phyloP scores from a whole-genome alignment of 2,797 vertebrate genomes.

The Rhynchonycteris naso region DNA sequence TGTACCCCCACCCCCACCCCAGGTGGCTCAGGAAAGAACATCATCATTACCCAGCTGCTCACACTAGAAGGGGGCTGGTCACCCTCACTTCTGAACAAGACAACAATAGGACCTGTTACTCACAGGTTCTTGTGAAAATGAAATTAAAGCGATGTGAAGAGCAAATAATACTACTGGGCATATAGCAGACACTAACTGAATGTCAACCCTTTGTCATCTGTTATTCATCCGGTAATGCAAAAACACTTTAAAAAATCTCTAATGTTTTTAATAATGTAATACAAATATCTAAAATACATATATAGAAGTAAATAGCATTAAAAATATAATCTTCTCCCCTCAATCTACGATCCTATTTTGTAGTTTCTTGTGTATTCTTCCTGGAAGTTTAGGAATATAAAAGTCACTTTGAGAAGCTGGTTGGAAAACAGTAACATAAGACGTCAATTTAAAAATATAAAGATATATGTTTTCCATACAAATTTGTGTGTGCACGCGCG shows the following conservation, averaged over 20 bases:
- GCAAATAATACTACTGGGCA: not conserved
- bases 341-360: not conserved
- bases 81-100: not conserved
- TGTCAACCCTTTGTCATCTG: not conserved
- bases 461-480: not conserved
- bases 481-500: not conserved
- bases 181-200: not conserved
- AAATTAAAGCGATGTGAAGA: not conserved
- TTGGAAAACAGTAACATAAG: conserved; percentile 1
- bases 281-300: conserved; percentile 1
- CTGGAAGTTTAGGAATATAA: not conserved
- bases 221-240: not conserved
- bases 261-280: conserved; percentile 16
- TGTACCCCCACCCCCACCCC: rapidly evolving
- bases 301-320: not conserved
- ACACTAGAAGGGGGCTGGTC: not conserved
- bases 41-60: not conserved
- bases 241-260: not conserved
- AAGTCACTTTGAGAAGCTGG: not conserved
- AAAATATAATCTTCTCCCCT: not conserved
- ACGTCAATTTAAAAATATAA: conserved; percentile 24
- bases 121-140: not conserved
- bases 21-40: not conserved
- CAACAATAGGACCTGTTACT: not conserved
- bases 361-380: not conserved